Evolutionary conservation across 2,797 vertebrate species (phyloP).

Genomic region (Hoplostethus atlanticus): DNA sequence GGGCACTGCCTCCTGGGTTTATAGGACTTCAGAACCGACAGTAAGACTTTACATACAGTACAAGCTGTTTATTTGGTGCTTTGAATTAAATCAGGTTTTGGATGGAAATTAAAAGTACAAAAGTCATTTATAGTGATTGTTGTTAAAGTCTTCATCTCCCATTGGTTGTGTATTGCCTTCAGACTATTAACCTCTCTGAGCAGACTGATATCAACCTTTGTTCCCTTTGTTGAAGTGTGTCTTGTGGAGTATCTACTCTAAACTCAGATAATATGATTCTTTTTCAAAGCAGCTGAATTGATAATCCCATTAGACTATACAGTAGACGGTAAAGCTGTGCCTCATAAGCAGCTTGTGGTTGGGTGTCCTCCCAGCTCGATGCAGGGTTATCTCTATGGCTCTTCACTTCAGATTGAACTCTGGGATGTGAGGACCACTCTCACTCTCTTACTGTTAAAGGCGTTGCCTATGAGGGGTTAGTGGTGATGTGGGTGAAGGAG

Average conservation of each 20-base stretch:
- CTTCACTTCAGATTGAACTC: background rate
- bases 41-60: too few species aligned
- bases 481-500: too few species aligned
- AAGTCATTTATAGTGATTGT: background rate
- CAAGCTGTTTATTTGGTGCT: background rate
- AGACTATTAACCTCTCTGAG: background rate
- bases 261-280: background rate
- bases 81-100: constrained; percentile 6
- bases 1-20: too few species aligned
- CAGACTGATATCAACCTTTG: background rate
- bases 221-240: background rate
- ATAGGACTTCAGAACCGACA: too few species aligned
- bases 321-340: background rate
- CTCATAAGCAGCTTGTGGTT: constrained; percentile 7
- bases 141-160: background rate
- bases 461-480: background rate
- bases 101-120: background rate
- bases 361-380: background rate
- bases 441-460: background rate
- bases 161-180: background rate
- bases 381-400: background rate
- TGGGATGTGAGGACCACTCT: background rate
- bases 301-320: background rate
- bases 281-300: background rate
- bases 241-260: background rate